These are phyloP conservation scores for Dipodomys merriami DNA, from an alignment of 2,113 vertebrate species.

Conservation along the genomic window DNA sequence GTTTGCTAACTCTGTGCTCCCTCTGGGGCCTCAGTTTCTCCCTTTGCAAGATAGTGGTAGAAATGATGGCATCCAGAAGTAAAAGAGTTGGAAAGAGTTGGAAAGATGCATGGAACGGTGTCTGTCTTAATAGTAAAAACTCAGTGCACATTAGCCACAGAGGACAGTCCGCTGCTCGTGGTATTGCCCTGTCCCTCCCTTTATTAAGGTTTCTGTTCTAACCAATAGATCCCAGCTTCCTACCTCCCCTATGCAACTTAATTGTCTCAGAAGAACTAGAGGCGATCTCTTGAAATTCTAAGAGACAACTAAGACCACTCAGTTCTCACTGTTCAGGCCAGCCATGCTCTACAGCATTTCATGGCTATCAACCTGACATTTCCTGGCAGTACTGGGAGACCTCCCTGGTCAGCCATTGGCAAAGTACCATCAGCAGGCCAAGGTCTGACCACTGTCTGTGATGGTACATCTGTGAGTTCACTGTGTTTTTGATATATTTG, in stretches of 20 bases:
- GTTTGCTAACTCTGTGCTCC: not conserved
- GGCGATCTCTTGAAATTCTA: not conserved
- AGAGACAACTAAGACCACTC: not conserved
- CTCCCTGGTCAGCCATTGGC: not conserved
- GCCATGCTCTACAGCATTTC: not conserved
- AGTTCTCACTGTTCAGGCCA: fast-evolving
- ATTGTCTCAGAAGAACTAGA: not conserved
- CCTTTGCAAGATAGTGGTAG: not conserved
- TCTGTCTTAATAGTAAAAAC: too few relatives aligned
- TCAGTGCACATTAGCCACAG: too few relatives aligned
- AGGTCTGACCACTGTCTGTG: not conserved
- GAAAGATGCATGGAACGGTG: fast-evolving
- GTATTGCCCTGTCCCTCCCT: fast-evolving
- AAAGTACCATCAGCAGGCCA: fast-evolving
- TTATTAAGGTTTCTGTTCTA: not conserved
- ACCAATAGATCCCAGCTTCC: not conserved
- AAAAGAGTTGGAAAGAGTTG: not conserved
- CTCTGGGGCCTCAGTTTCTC: not conserved
- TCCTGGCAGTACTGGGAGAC: fast-evolving
- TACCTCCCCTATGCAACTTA: too few relatives aligned
- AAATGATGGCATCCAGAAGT: not conserved
- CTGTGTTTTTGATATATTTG: not conserved
- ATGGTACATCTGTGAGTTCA: not conserved
- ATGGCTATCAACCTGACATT: not conserved
- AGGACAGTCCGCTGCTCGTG: fast-evolving